Evolutionary conservation across 2,888 invertebrate species (phyloP), one percentile per base, ranked within the genome.

Genomic region (Prenolepis imparis): DNA sequence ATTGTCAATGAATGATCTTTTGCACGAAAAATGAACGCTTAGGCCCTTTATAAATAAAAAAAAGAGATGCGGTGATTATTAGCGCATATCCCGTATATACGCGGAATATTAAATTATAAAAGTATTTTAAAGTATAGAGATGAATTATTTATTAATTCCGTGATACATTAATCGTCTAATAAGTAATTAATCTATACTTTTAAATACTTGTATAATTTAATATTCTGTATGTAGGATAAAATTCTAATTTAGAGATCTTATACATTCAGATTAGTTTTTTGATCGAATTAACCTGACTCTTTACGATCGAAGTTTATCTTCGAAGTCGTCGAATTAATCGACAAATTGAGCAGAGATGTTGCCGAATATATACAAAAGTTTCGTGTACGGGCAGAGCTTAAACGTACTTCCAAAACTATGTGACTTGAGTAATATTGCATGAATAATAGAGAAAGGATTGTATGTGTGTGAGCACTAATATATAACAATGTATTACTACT

Each of bases 341-440:
- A 59, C 78, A 70, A 70, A 70, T 78, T 32, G 59, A 41, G 24
- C 21, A 32, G 41, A 44, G 6, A 39, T 59, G 57, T 68, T 78
- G 57, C 68, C 21, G 21, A 57, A 70, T 59, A 32, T 41, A 78
- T 78, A 32, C n/a, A n/a, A 21, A 78, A 78, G 59, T 78, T 78
- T 59, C 41, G 32, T 28, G 18, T 32, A 21, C 72, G 21, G 41
- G 21, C 70, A 18, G 21, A 32, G 59, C 59, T 70, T 68, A 78
- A 59, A 21, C 8, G 21, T 70, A 59, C 59, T 59, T 70, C 32
- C 59, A 70, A 24, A 78, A 78, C 44, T 78, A 78, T 70, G 70
- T 24, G 44, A 44, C 44, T 59, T 12, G 18, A 28, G 28, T 52
- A 78, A 78, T 70, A 70, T 70, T 59, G 59, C 59, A 59, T 57